These are phyloP conservation scores for Charadrius vociferus DNA, from an alignment of 2,113 vertebrate genomes.

Conservation along the genomic window DNA sequence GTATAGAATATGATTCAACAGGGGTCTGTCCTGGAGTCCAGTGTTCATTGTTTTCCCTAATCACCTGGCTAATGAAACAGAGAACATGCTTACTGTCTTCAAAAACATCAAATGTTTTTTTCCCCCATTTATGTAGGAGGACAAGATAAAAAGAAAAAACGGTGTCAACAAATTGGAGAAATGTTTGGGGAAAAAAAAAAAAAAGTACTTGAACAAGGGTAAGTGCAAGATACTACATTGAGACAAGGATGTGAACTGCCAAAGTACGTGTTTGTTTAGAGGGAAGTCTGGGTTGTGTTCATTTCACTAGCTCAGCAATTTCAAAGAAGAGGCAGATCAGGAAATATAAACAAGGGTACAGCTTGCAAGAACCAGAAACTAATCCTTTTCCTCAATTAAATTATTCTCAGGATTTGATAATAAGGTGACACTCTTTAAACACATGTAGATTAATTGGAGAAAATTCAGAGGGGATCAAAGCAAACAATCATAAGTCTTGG, in stretches of 20 bases:
- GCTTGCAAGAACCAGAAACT: neutral
- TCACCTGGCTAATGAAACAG: neutral
- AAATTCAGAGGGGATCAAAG: neutral
- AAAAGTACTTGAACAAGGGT: neutral
- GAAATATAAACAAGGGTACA: neutral
- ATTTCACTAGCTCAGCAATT: neutral
- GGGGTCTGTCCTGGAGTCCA: neutral
- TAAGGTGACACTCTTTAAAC: neutral
- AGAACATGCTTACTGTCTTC: neutral
- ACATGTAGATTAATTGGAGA: neutral
- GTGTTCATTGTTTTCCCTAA: neutral
- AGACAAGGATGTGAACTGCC: neutral
- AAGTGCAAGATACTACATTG: neutral
- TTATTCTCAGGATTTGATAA: neutral
- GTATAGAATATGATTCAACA: neutral
- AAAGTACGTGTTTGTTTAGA: neutral
- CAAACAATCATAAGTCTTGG: fast-evolving
- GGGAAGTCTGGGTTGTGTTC: neutral
- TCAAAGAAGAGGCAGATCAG: neutral
- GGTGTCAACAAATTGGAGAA: neutral
- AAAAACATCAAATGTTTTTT: neutral
- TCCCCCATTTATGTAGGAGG: neutral
- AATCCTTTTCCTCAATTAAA: neutral
- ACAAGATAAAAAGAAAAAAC: neutral
- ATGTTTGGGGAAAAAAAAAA: neutral